phyloP scores from a whole-genome alignment of 1,140 invertebrate genomes.

The Phenacoccus solenopsis region DNA sequence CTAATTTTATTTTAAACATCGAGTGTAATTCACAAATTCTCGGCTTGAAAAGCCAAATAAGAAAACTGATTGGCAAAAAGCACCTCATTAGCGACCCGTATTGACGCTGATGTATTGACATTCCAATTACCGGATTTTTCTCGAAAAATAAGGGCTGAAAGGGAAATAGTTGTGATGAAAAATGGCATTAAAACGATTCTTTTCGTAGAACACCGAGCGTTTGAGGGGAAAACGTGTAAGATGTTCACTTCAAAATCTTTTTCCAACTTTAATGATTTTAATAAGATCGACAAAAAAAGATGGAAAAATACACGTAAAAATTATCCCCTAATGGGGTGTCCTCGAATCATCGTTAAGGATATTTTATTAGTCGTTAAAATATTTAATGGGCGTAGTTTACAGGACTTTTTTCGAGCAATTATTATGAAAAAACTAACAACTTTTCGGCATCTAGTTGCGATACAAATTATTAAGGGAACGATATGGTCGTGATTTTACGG shows the following conservation, averaged over 20 bases:
- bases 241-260: not conserved
- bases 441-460: no score
- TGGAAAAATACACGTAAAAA: no score
- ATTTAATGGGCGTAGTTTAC: not conserved
- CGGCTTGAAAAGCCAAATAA: not conserved
- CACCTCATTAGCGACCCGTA: not conserved
- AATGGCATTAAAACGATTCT: not conserved
- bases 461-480: no score
- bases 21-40: not conserved
- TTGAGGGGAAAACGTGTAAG: not conserved
- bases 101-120: not conserved
- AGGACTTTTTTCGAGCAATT: not conserved
- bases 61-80: conserved; percentile 1
- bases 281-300: not conserved
- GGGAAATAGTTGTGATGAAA: not conserved
- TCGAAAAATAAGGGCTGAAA: not conserved
- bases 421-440: no score
- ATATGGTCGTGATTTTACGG: no score
- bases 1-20: not conserved
- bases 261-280: not conserved
- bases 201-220: not conserved
- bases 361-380: not conserved
- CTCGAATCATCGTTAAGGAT: not conserved
- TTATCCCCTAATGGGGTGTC: not conserved
- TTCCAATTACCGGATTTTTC: not conserved